Percentiles rank a stretch among this genome's conserved stretches.
These are phyloP conservation scores for Anniella stebbinsi DNA, from an alignment of 2,797 vertebrate species.

Conservation along the genomic window DNA sequence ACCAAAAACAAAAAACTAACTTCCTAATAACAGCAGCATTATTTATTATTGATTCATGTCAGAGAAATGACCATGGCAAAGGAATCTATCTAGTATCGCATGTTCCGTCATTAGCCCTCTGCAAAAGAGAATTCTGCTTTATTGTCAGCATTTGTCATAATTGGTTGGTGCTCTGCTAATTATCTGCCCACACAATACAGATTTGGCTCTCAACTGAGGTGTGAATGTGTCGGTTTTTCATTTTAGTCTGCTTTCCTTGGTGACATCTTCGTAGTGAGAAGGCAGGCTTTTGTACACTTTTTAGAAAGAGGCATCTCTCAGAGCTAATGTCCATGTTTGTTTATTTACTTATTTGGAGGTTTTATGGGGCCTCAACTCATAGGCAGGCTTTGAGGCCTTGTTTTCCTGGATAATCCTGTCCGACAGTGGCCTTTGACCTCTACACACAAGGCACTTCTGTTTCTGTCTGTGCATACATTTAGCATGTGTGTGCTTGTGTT, in stretches of 20 bases:
- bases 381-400: neutral
- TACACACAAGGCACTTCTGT: constrained; percentile 21
- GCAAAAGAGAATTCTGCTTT: constrained; percentile 42
- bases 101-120: constrained; percentile 55
- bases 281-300: neutral
- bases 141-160: constrained; percentile 60
- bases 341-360: constrained; percentile 11
- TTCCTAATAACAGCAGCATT: neutral
- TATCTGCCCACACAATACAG: constrained; percentile 28
- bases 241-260: constrained; percentile 37
- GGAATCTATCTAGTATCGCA: constrained; percentile 28
- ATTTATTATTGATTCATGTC: neutral
- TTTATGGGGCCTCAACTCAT: constrained; percentile 34
- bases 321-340: neutral
- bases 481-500: constrained; percentile 49
- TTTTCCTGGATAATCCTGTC: constrained; percentile 30
- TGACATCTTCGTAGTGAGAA: neutral
- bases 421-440: constrained; percentile 35
- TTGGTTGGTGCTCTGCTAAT: constrained; percentile 60
- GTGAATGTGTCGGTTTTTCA: constrained; percentile 20
- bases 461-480: constrained; percentile 46
- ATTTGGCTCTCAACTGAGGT: constrained; percentile 36
- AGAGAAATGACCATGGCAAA: constrained; percentile 18
- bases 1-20: neutral
- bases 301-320: neutral